Conservation (phyloP, 2,113 vertebrate species). For the Salvelinus namaycush region DNA sequence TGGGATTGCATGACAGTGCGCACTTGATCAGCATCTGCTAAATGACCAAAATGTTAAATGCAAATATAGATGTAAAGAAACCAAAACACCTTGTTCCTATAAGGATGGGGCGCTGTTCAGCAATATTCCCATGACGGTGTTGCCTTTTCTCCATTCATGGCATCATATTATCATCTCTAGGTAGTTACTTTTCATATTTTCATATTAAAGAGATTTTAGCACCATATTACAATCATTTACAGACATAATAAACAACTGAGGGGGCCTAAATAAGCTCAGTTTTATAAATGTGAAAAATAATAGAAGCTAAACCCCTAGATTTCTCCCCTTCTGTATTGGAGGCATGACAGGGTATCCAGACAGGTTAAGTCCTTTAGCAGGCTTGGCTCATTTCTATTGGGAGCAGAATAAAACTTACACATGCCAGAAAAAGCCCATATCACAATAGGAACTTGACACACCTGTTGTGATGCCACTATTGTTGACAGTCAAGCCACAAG, state of each 20-base stretch:
- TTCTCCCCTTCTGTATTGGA: not conserved
- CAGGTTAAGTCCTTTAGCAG: slow-evolving; percentile 1
- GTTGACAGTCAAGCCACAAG: slow-evolving; percentile 20
- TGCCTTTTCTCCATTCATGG: slow-evolving; percentile 4
- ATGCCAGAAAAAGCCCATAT: slow-evolving; percentile 9
- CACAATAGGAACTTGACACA: slow-evolving; percentile 36
- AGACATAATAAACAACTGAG: not conserved
- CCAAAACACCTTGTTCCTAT: slow-evolving; percentile 2
- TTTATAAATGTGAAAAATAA: too few species aligned
- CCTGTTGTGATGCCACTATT: slow-evolving; percentile 37
- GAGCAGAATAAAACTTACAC: slow-evolving; percentile 30
- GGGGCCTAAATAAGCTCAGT: not conserved
- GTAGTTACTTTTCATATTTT: not conserved
- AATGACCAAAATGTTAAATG: too few species aligned
- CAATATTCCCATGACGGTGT: not conserved
- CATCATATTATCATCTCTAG: not conserved
- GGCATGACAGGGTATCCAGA: not conserved
- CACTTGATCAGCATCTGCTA: slow-evolving; percentile 56
- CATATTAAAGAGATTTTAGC: not conserved
- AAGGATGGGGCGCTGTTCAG: slow-evolving; percentile 53
- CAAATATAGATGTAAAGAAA: slow-evolving; percentile 56
- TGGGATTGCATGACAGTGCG: slow-evolving; percentile 53
- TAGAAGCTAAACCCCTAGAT: too few species aligned
- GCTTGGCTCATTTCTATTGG: slow-evolving; percentile 22
- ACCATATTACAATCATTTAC: not conserved